Percentiles rank a stretch among this genome's conserved stretches.
These are phyloP conservation scores for Blastobasis adustella DNA, from an alignment of 2,888 invertebrate species.

Conservation along the genomic window DNA sequence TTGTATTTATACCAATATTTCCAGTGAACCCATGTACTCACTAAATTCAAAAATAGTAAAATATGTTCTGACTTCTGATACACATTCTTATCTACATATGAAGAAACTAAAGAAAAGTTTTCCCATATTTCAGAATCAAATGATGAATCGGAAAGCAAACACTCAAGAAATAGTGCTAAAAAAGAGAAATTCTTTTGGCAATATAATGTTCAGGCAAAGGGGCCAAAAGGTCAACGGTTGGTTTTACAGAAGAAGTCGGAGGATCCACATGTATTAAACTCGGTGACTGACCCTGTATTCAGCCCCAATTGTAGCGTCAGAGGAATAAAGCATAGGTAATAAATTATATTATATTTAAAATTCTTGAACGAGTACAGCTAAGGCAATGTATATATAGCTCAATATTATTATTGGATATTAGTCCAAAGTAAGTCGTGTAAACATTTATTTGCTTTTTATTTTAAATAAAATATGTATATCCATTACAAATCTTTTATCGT, in stretches of 20 bases:
- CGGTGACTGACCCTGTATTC: conserved; percentile 96
- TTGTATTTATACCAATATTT: background rate
- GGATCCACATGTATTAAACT: conserved; percentile 93
- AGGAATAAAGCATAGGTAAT: conserved; percentile 90
- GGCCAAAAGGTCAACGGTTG: conserved; percentile 94
- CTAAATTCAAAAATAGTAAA: background rate
- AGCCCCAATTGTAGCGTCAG: conserved; percentile 92
- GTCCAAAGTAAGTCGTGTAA: no score
- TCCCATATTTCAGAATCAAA: conserved; percentile 72
- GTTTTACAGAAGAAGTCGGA: conserved; percentile 89
- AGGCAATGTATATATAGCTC: no score
- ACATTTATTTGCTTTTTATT: no score
- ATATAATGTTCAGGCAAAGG: conserved; percentile 98
- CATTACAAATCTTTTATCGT: no score
- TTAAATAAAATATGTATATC: no score
- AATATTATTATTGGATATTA: no score
- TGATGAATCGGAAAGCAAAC: conserved; percentile 74
- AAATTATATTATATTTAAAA: conserved; percentile 6
- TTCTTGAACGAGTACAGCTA: no score
- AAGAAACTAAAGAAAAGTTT: background rate
- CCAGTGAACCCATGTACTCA: no score
- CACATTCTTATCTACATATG: background rate
- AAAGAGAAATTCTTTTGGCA: conserved; percentile 97
- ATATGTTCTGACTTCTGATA: background rate
- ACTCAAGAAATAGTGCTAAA: conserved; percentile 67